A percentile compares a stretch with the other conserved stretches of the same genome.
These are phyloP conservation scores for Pteruthius melanotis DNA, from an alignment of 2,113 vertebrate genomes.

Conservation along the genomic window DNA sequence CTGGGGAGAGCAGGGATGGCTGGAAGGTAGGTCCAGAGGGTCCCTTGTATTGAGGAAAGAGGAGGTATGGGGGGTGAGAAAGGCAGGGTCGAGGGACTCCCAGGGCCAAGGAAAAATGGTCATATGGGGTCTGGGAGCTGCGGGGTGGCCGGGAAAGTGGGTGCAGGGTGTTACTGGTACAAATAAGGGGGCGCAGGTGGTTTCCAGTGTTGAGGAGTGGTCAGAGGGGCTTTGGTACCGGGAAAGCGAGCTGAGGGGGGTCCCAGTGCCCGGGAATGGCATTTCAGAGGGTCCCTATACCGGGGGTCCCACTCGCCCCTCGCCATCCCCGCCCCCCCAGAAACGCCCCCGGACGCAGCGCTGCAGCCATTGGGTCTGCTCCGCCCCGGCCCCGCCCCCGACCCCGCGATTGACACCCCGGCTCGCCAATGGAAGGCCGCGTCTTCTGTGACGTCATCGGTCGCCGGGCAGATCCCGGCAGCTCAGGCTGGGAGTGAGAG, in stretches of 20 bases:
- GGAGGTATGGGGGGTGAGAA: background rate
- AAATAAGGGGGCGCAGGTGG: background rate
- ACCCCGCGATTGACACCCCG: background rate
- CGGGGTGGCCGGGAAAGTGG: background rate
- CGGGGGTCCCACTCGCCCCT: background rate
- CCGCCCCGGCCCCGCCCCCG: background rate
- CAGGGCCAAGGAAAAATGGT: background rate
- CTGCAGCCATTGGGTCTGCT: background rate
- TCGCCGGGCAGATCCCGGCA: background rate
- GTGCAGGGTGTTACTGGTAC: background rate
- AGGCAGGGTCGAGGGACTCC: background rate
- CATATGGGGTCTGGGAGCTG: too few species aligned
- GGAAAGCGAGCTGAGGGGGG: background rate
- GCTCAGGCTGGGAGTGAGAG: background rate
- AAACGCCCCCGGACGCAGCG: background rate
- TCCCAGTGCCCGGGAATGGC: background rate
- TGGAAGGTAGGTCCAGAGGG: background rate
- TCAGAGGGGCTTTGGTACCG: background rate
- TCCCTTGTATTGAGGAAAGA: background rate
- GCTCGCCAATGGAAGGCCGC: background rate
- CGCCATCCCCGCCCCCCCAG: background rate
- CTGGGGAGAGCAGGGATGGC: background rate
- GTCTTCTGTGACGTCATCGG: fast-evolving
- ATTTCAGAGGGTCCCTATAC: background rate
- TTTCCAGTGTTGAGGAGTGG: too few species aligned